Evolutionary conservation across 2,888 invertebrate genomes (phyloP).

Genomic region (Boloria selene): DNA sequence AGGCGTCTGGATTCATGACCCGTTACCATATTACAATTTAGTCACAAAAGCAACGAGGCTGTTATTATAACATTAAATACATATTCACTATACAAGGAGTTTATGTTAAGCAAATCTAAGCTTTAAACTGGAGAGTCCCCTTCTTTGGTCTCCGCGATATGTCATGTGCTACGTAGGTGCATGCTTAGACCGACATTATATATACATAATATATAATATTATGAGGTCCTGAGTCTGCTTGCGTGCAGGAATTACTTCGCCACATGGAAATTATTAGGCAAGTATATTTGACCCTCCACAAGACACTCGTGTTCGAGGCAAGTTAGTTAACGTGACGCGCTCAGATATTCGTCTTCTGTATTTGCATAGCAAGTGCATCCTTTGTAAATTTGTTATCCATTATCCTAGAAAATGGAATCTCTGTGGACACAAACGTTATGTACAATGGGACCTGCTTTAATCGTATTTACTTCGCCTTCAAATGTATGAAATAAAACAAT

Average conservation of each 20-base stretch:
- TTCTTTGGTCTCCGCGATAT: too few species aligned
- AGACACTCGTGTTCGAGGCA: constrained; percentile 5
- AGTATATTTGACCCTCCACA: constrained; percentile 5
- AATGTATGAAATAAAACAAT: not conserved
- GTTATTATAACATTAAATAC: too few species aligned
- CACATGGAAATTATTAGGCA: too few species aligned
- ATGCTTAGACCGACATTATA: too few species aligned
- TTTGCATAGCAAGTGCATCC: constrained; percentile 31
- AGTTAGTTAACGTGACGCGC: constrained; percentile 25
- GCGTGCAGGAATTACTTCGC: too few species aligned
- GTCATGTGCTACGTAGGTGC: too few species aligned
- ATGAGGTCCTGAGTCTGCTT: not conserved
- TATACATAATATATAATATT: too few species aligned
- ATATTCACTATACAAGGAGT: too few species aligned
- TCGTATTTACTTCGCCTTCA: not conserved
- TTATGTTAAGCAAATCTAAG: too few species aligned
- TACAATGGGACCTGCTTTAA: constrained; percentile 9
- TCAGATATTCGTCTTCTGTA: constrained; percentile 23
- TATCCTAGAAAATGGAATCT: constrained; percentile 27
- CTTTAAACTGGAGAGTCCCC: too few species aligned
- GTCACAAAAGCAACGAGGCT: too few species aligned
- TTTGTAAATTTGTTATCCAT: constrained; percentile 31
- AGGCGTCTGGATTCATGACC: not conserved
- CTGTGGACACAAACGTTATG: constrained; percentile 15
- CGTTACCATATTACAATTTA: too few species aligned